Percentiles rank a stretch among this genome's conserved stretches.
These are phyloP conservation scores for Nasua narica DNA, from an alignment of 2,797 vertebrate genomes.

Conservation along the genomic window DNA sequence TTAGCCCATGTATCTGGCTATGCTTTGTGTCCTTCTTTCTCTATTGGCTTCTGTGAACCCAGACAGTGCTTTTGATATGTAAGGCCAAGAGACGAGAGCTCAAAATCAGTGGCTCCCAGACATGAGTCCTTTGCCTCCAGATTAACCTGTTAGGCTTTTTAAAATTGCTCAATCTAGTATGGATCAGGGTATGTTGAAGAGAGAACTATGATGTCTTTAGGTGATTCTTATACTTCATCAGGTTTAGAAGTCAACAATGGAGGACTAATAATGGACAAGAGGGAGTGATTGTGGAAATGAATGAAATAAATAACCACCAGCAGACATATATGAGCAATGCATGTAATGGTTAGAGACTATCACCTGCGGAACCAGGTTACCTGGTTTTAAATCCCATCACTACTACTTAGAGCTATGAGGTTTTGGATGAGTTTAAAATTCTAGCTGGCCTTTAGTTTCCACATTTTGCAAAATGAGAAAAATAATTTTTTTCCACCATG, in stretches of 20 bases:
- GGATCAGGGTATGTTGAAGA: not conserved
- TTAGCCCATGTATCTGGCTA: not conserved
- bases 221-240: not conserved
- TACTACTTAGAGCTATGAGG: not conserved
- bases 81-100: not conserved
- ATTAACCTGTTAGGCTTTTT: not conserved
- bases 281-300: not conserved
- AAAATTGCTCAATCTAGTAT: not conserved
- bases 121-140: not conserved
- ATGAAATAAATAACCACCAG: not conserved
- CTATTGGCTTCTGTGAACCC: not conserved
- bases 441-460: not conserved
- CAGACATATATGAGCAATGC: not conserved
- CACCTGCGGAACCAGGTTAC: not conserved
- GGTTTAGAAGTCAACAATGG: not conserved
- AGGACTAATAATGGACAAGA: not conserved
- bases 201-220: not conserved
- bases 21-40: not conserved
- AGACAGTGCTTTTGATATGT: not conserved
- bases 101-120: not conserved
- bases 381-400: not conserved
- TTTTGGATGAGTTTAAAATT: not conserved
- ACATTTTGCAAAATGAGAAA: slow-evolving; percentile 9
- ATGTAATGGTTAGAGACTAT: not conserved
- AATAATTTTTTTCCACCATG: not conserved